phyloP scores from a whole-genome alignment of 2,113 vertebrate genomes.

The Paramisgurnus dabryanus region DNA sequence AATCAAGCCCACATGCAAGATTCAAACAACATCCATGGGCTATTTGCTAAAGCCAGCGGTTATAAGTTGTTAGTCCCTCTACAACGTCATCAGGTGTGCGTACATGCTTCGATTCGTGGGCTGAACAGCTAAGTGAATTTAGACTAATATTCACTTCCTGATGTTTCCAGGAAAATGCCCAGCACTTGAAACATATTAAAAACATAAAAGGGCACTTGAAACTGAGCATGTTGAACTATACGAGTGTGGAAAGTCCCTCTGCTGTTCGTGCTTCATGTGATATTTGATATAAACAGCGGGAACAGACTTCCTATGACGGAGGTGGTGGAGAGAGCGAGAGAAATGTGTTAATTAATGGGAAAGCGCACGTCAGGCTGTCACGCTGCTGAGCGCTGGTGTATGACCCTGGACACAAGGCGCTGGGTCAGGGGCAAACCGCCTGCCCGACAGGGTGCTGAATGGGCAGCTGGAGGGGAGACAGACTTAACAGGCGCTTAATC shows the following conservation, averaged over 20 bases:
- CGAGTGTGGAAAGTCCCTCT: neutral
- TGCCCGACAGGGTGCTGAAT: conserved; percentile 26
- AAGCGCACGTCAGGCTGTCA: conserved; percentile 27
- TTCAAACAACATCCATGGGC: conserved; percentile 46
- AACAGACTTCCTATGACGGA: conserved; percentile 28
- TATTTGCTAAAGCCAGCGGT: conserved; percentile 45
- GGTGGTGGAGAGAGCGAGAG: conserved; percentile 22
- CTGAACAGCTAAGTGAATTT: conserved; percentile 47
- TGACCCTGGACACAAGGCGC: conserved; percentile 35
- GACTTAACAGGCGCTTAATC: conserved; percentile 50
- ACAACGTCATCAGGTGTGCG: conserved; percentile 12
- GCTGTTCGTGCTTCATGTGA: conserved; percentile 17
- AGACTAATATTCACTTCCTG: conserved; percentile 40
- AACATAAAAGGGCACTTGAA: conserved; percentile 41
- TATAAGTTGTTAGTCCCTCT: neutral
- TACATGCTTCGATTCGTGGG: neutral
- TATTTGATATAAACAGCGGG: conserved; percentile 11
- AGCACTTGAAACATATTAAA: conserved; percentile 43
- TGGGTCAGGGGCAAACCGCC: conserved; percentile 31
- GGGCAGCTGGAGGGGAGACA: conserved; percentile 36
- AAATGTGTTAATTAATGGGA: conserved; percentile 32
- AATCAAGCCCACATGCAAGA: conserved; percentile 53
- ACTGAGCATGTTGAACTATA: neutral
- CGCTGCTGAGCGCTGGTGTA: conserved; percentile 37
- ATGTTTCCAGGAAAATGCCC: conserved; percentile 35